A percentile compares a stretch with the other conserved stretches of the same genome.
Conservation (phyloP, 2,888 invertebrate genomes). For the Drosophila paranaensis region DNA sequence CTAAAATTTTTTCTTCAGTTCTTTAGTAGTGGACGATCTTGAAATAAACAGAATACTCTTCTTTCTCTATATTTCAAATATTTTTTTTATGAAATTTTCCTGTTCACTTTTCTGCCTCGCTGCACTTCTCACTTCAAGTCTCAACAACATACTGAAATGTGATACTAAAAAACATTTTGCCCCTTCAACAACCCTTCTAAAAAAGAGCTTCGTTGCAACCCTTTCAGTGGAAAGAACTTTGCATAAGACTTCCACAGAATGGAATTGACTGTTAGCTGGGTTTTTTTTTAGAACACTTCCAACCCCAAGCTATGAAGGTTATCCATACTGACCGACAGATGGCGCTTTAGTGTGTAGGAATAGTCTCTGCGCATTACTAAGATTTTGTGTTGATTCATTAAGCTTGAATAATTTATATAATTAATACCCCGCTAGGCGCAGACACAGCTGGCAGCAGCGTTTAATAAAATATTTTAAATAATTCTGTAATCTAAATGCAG, state of each 20-base stretch:
- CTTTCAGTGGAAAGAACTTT: slow-evolving; percentile 59
- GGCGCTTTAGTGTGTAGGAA: slow-evolving; percentile 47
- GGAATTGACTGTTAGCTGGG: neutral
- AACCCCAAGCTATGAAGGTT: slow-evolving; percentile 40
- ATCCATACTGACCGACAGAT: slow-evolving; percentile 42
- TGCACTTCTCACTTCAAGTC: slow-evolving; percentile 8
- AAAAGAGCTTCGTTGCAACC: slow-evolving; percentile 63
- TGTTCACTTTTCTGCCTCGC: neutral
- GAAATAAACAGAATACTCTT: no score
- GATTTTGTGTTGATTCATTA: slow-evolving; percentile 61
- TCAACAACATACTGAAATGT: slow-evolving; percentile 35
- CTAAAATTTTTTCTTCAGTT: no score
- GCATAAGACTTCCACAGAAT: slow-evolving; percentile 42
- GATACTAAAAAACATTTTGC: slow-evolving; percentile 30
- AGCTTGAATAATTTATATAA: slow-evolving; percentile 74
- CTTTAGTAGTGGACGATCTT: no score
- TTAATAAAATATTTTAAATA: slow-evolving; percentile 84
- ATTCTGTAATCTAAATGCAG: slow-evolving; percentile 84
- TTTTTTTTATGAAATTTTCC: no score
- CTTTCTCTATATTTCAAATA: no score
- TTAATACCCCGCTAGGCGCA: slow-evolving; percentile 70
- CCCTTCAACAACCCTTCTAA: slow-evolving; percentile 57
- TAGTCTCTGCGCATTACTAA: slow-evolving; percentile 25
- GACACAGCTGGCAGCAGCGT: slow-evolving; percentile 59
- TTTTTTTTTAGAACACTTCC: slow-evolving; percentile 73